Percentiles rank a stretch among this genome's conserved stretches.
Conservation (phyloP, 2,888 invertebrate species). For the Stegophylla sp. region DNA sequence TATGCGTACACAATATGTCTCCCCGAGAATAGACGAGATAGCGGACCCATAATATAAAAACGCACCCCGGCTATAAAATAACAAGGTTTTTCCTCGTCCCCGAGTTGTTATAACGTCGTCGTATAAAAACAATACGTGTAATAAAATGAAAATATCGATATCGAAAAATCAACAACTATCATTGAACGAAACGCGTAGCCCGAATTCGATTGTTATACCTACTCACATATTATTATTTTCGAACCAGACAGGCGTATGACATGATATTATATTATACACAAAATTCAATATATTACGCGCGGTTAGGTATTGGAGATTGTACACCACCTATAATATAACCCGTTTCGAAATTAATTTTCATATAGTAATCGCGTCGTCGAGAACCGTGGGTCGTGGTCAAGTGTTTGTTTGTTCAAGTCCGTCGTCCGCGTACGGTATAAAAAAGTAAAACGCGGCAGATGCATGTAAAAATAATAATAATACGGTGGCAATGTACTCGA, state of each 20-base stretch:
- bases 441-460: constrained; percentile 32
- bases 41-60: neutral
- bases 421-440: neutral
- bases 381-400: constrained; percentile 36
- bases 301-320: no score
- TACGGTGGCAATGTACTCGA: constrained; percentile 35
- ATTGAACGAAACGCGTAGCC: no score
- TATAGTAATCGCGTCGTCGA: constrained; percentile 1
- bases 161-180: no score
- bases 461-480: constrained; percentile 18
- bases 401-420: constrained; percentile 31
- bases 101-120: neutral
- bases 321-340: neutral
- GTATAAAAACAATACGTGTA: neutral
- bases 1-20: neutral
- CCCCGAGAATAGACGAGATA: constrained; percentile 6
- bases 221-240: no score
- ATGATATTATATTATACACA: no score
- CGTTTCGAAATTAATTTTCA: neutral
- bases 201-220: no score
- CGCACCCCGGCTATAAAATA: constrained; percentile 28
- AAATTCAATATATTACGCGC: no score
- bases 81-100: neutral
- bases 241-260: no score
- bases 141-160: no score